Evolutionary conservation across 2,888 invertebrate species (phyloP), one percentile per base, ranked within the genome.

Genomic region (Zaprionus obscuricornis): DNA sequence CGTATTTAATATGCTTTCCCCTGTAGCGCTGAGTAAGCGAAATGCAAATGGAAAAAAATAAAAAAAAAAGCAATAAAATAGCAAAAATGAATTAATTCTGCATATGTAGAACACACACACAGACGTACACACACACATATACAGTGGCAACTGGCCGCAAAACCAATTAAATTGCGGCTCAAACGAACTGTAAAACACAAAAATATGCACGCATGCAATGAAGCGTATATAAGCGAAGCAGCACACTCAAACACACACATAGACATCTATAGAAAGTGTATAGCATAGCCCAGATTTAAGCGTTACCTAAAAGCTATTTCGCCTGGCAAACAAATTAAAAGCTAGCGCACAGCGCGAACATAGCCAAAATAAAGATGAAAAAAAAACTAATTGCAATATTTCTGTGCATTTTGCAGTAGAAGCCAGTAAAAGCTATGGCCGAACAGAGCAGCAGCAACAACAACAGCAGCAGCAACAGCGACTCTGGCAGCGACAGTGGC

Each of bases 111-210:
- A 31, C n/a, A n/a, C n/a, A n/a, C n/a, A n/a, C n/a, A n/a, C n/a
- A n/a, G n/a, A n/a, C n/a, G 47, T 49, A 56, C 22, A 42, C 46
- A 18, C 26, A 27, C n/a, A 29, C n/a, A n/a, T n/a, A n/a, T n/a
- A n/a, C n/a, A n/a, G 6, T 17, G 1, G 7, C 40, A 58, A 47
- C 18, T 46, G 49, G 27, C 55, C 46, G 52, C 40, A 75, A 77
- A 84, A 77, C 65, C 81, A 81, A 79, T 79, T 83, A 79, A 84
- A 64, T 67, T 77, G 37, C 18, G 65, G 52, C 72, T 64, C 71
- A 66, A 76, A 64, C 81, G 66, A 77, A 72, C 57, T 72, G 77
- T 57, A 64, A 79, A 79, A 68, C 68, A 59, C 59, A 63, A 63
- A 63, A 71, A 57, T 67, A 64, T 45, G 42, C 36, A 43, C 59